phyloP scores from a whole-genome alignment of 2,797 vertebrate species.

The Catostomus latipinnis region DNA sequence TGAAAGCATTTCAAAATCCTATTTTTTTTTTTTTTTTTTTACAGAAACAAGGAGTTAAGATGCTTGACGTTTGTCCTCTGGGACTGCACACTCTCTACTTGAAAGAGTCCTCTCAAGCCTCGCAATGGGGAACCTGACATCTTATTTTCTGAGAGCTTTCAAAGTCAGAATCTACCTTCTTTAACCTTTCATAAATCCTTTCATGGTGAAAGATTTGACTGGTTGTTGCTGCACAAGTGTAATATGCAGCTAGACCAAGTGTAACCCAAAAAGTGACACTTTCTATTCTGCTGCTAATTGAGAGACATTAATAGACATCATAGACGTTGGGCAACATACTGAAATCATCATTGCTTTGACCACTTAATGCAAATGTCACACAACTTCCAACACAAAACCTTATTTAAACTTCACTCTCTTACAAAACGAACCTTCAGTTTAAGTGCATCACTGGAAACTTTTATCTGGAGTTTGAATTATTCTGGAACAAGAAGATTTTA shows the following conservation, averaged over 20 bases:
- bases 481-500: too few species aligned
- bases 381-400: too few species aligned
- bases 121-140: constrained; percentile 1
- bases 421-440: too few species aligned
- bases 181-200: neutral
- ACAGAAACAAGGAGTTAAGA: constrained; percentile 16
- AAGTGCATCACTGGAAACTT: too few species aligned
- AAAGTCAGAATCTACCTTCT: neutral
- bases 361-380: too few species aligned
- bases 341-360: neutral
- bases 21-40: constrained; percentile 27
- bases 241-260: neutral
- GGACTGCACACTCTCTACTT: neutral
- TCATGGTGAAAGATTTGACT: too few species aligned
- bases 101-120: neutral
- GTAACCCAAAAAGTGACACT: neutral
- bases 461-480: too few species aligned
- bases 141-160: neutral
- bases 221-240: neutral
- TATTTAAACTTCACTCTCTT: too few species aligned
- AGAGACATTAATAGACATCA: neutral
- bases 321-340: constrained; percentile 1
- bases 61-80: neutral
- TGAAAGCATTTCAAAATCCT: constrained; percentile 44
- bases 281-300: neutral